Percentiles rank a stretch among this genome's conserved stretches.
phyloP scores from a whole-genome alignment of 1,140 invertebrate species.

The Caerostris extrusa region DNA sequence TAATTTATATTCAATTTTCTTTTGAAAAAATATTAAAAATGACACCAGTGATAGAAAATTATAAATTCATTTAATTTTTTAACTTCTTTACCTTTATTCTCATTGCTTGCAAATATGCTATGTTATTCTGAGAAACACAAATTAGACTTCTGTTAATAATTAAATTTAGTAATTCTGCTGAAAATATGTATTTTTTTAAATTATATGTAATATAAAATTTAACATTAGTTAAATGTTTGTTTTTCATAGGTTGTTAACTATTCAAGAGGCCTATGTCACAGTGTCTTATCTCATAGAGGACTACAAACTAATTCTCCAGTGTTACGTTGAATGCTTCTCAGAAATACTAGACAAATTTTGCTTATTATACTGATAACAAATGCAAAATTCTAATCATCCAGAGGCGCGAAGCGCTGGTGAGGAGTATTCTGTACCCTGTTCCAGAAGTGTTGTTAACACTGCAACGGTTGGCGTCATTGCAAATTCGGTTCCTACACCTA shows the following conservation, averaged over 20 bases:
- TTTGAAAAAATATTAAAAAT: not conserved
- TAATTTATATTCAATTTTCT: too few relatives aligned
- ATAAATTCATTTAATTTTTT: not conserved
- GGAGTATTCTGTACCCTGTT: not conserved
- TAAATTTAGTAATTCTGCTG: too few relatives aligned
- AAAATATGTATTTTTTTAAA: too few relatives aligned
- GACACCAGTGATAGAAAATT: not conserved
- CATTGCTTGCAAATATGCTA: too few relatives aligned
- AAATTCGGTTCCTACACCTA: not conserved
- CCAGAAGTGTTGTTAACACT: not conserved
- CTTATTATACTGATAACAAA: conserved; percentile 3
- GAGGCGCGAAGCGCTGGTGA: conserved; percentile 18
- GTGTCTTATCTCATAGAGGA: not conserved
- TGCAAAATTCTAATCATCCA: conserved; percentile 32
- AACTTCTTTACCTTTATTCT: too few relatives aligned
- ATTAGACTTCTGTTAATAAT: too few relatives aligned
- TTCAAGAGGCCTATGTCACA: not conserved
- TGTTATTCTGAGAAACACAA: too few relatives aligned
- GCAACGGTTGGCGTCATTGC: not conserved
- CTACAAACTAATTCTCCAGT: conserved; percentile 13
- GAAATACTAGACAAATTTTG: conserved; percentile 52
- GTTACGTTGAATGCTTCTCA: conserved; percentile 50
- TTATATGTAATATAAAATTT: too few relatives aligned
- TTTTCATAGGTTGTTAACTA: not conserved
- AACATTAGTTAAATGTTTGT: not conserved